Base-by-base conservation (phyloP, 2,113 vertebrate genomes). In the Tonatia bakeri region DNA sequence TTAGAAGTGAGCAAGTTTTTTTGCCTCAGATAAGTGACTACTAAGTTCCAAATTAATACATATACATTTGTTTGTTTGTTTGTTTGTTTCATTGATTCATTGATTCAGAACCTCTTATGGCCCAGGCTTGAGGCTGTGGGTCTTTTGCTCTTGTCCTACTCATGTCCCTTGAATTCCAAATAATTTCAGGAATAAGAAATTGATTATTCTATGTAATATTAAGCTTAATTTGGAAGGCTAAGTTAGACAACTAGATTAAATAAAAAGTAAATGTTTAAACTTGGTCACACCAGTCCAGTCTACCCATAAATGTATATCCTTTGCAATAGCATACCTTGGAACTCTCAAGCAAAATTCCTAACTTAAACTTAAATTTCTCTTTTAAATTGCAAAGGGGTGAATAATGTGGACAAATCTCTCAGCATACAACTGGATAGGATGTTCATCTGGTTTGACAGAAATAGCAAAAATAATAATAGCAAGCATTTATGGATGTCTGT, bases 381-480 rank as follows among this genome's bases (percentile, higher is more conserved):
- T 85, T 64, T 90, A 84, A 87, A 4, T 77, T 85, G 26, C 59
- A 90, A 86, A 79, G 13, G 3, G 12, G 3, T 67, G 14, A 3
- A 77, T 77, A 52, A 76, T 13, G 61, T 47, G 36, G 24, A 45
- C 65, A 81, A 72, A 80, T 61, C 40, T 92, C 64, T 75, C 73
- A 75, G 54, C 14, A 1, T 69, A 20, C 56, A 73, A 54, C 17
- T 82, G 7, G 89, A 26, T 14, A 73, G 20, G 0, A 96, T 20
- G 17, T 89, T 52, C 85, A 91, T 91, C 67, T 97, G 96, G 95
- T 17, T 0, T 76, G 82, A 97, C 94, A 95, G 2, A 64, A 93
- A 61, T n/a, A 89, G 38, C 65, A 77, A 87, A 93, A 91, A 13
- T 56, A 90, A n/a, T 85, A 81, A 54, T 4, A 65, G 40, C 40